Evolutionary conservation across 2,113 vertebrate species (phyloP), one percentile per base, ranked within the genome.

Genomic region (Gasterosteus nipponicus): DNA sequence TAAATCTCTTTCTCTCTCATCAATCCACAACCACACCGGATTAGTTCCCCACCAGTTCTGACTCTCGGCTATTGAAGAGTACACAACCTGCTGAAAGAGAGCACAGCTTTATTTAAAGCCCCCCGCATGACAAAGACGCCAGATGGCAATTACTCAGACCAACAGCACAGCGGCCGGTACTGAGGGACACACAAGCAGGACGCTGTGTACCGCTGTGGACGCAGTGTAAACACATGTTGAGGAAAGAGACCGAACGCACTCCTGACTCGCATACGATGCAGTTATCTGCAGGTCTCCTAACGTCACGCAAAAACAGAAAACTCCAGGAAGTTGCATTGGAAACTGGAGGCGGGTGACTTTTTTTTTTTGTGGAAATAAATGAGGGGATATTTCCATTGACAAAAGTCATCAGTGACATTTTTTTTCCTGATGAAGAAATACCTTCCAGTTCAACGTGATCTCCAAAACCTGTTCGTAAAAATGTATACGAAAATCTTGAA

Each of bases 81-180:
- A 70, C 41, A 54, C 59, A 76, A 60, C 73, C 74, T 82, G 70
- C 68, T 75, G 82, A 58, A 79, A 51, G 83, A 26, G 63, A 79
- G 57, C 56, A 49, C 71, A 60, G 67, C 70, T 77, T 78, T 61
- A 64, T 62, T 68, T 71, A 72, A 62, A 80, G 80, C 71, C 49
- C 78, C 75, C 56, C 80, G 69, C 68, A 70, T 81, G 75, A 83
- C 82, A 68, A 74, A 69, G 70, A 78, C 59, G 81, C 83, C 83
- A 90, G 81, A 85, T 85, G 86, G 87, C 85, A 71, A 42, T 67
- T 81, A 81, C 69, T 78, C 77, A 77, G 70, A 81, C 75, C 66
- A 57, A 74, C 73, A 80, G 69, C 70, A 75, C 54, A 73, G 62
- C 57, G 61, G 65, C 72, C 65, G n/a, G 75, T 18, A 44, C 47